phyloP scores from a whole-genome alignment of 1,140 invertebrate species.

The Lasaia peninsularis region DNA sequence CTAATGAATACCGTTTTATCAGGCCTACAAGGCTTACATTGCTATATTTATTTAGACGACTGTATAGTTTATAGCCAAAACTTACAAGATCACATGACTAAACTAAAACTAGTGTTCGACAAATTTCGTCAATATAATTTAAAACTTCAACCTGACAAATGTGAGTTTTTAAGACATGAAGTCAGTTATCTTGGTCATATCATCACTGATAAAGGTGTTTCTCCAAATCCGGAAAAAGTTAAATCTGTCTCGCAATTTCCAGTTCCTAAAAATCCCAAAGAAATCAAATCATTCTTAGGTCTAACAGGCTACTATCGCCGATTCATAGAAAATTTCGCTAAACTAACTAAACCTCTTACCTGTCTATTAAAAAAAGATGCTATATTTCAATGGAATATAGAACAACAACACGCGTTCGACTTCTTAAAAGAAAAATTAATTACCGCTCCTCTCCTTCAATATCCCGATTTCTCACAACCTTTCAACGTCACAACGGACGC shows the following conservation, averaged over 20 bases:
- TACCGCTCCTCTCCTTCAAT: conserved; percentile 36
- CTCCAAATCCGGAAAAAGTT: conserved; percentile 15
- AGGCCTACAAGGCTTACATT: background rate
- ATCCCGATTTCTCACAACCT: conserved; percentile 33
- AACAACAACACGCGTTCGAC: background rate
- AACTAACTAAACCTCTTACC: background rate
- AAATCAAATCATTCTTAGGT: conserved; percentile 58
- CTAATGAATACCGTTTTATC: background rate
- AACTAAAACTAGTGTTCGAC: background rate
- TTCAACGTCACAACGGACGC: conserved; percentile 14
- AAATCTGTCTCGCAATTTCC: conserved; percentile 16
- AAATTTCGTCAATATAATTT: background rate
- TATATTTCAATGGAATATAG: background rate
- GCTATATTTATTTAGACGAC: background rate
- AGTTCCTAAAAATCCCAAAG: conserved; percentile 44
- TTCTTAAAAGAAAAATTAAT: conserved; percentile 33
- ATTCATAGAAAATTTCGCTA: background rate
- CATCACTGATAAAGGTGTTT: conserved; percentile 17
- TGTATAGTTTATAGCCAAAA: background rate
- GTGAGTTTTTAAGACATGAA: background rate
- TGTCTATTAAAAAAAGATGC: background rate
- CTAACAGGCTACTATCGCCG: background rate
- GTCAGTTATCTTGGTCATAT: conserved; percentile 12
- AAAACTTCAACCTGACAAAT: too few species aligned
- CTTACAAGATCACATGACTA: background rate